Evolutionary conservation across 2,113 vertebrate species (phyloP), one percentile per base, ranked within the genome.

Genomic region (Galbula dea): DNA sequence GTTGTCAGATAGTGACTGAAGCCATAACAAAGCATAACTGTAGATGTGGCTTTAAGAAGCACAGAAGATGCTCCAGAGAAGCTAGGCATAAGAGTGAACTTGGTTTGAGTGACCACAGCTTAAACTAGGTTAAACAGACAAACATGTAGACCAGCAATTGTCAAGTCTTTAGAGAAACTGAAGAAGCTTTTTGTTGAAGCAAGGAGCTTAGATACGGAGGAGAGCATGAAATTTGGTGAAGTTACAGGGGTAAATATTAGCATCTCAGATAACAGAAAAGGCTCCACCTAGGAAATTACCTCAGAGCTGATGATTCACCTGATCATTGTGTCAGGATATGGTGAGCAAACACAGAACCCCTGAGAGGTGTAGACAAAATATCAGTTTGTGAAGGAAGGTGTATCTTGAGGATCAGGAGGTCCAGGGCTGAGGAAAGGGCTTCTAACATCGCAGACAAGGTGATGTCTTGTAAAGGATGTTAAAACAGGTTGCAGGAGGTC

Each of bases 291-390:
- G 82, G 78, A 91, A 91, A 68, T 93, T 46, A 68, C 71, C 75
- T 41, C 46, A 85, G 82, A 91, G 34, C 75, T 91, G 79, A 24
- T 96, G 96, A 96, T 96, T 95, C 94, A 96, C 34, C 54, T 88
- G 54, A 68, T 91, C 54, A 6, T 76, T 91, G 57, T 51, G 34
- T 91, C 89, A 94, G 74, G 71, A 52, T 89, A 65, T 26, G 49
- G 71, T 89, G 34, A 69, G 71, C 82, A 96, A 96, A 92, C 89
- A 93, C 27, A 89, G 71, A 95, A 58, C 41, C 62, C 90, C 36
- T 46, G 62, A 73, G 77, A 95, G 77, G 84, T 75, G 48, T 52
- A 54, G 58, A 45, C 49, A 68, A 57, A 83, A 75, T 61, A 68
- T 5, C 30, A 8, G 9, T 71, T 75, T 7, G 12, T 75, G 79